Base-by-base conservation (phyloP, 2,113 vertebrate genomes). In the Labeo catla region DNA sequence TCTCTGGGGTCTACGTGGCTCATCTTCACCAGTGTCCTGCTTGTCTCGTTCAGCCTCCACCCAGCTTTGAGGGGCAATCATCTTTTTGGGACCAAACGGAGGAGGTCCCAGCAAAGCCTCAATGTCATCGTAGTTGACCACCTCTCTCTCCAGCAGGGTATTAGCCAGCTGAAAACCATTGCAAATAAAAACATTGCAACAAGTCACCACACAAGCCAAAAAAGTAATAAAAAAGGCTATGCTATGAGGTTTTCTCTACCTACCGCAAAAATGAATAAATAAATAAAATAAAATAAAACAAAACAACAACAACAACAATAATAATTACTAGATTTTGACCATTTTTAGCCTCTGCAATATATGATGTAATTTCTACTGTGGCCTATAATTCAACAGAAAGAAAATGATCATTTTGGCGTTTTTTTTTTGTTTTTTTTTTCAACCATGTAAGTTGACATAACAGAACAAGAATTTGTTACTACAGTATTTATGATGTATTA, bases 51-150 rank as follows among this genome's bases (percentile, higher is more conserved):
- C 96, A 0, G 97, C 97, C 73, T 98, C 96, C 16, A 97, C 88
- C 98, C 98, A 99, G 93, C 94, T 97, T 93, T 98, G 98, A 2
- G 97, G 98, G 7, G 92, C 78, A 4, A 99, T 99, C 94, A 96
- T 97, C 92, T 97, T 99, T 92, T 99, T 99, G 15, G 98, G 97
- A 5, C 98, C 98, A 0, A 97, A 91, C 0, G 97, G 97, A 0
- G 96, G 96, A 0, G 96, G 96, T 13, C 98, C 98, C 1, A 99
- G 95, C 89, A 99, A 91, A 8, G 95, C 95, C 89, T 98, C 97
- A 0, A 99, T 99, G 91, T 99, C 98, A 2, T 97, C 95, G 0
- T 99, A 99, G 92, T 97, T 98, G 63, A 99, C 96, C 88, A 99
- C 98, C 91, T 99, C 98, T 21, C 95, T 96, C 90, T 99, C 97